Percentiles rank a stretch among this genome's conserved stretches.
Evolutionary conservation across 2,113 vertebrate species (phyloP).

Genomic region (Burhinus bistriatus): DNA sequence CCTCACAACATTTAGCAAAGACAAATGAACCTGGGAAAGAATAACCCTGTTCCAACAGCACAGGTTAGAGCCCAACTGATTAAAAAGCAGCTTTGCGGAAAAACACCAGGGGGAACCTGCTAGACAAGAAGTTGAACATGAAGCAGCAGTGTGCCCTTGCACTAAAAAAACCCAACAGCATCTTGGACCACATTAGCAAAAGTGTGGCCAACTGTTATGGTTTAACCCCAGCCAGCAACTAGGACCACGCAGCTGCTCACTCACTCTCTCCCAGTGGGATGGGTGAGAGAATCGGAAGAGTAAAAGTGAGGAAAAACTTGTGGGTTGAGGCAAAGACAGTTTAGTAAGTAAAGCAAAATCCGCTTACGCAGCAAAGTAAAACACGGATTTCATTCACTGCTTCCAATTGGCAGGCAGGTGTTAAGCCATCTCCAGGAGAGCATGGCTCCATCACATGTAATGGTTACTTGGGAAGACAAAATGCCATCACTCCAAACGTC

Average conservation of each 20-base stretch:
- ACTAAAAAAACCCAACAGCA: background rate
- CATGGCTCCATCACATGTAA: no score
- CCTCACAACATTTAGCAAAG: background rate
- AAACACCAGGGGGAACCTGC: fast-evolving
- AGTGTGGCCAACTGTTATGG: background rate
- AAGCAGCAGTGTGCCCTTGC: background rate
- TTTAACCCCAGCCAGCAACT: background rate
- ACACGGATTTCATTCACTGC: background rate
- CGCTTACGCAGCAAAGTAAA: background rate
- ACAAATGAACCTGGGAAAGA: background rate
- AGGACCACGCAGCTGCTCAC: background rate
- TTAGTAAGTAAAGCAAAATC: background rate
- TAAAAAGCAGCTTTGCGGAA: background rate
- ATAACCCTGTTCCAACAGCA: background rate
- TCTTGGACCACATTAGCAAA: background rate
- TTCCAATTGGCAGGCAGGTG: background rate
- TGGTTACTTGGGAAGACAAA: background rate
- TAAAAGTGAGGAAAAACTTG: background rate
- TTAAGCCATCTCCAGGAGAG: background rate
- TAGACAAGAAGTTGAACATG: background rate
- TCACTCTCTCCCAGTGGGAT: background rate
- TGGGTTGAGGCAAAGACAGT: background rate
- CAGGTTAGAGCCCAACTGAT: background rate
- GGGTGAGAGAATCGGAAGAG: background rate
- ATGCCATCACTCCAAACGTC: background rate